phyloP scores from a whole-genome alignment of 37 sponge, comb jelly and placozoan species.

The Geodia barretti region DNA sequence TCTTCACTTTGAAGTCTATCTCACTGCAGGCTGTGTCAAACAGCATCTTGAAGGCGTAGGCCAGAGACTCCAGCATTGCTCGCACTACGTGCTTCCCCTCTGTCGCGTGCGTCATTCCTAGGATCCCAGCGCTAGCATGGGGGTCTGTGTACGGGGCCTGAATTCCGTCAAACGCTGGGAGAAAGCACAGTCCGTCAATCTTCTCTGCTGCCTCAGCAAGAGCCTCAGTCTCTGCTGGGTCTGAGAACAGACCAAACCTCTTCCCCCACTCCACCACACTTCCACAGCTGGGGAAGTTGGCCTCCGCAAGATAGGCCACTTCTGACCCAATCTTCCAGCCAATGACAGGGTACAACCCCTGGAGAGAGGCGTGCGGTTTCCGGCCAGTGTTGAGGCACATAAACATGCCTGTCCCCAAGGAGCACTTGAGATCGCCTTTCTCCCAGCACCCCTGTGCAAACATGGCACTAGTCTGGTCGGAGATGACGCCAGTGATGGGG shows the following conservation, averaged over 20 bases:
- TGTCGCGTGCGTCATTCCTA: conserved; percentile 78
- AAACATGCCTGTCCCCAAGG: conserved; percentile 92
- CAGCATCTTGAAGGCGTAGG: conserved; percentile 69
- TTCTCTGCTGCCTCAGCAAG: conserved; percentile 59
- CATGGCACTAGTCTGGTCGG: conserved; percentile 93
- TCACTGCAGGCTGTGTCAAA: conserved; percentile 37
- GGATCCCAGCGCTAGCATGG: conserved; percentile 50
- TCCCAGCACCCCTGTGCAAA: conserved; percentile 95
- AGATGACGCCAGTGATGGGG: conserved; percentile 72
- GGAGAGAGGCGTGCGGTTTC: conserved; percentile 77
- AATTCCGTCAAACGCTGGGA: conserved; percentile 89
- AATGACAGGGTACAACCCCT: conserved; percentile 86
- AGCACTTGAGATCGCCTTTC: conserved; percentile 81
- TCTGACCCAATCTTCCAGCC: conserved; percentile 92
- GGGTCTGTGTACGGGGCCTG: conserved; percentile 89
- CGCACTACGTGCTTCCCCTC: conserved; percentile 66
- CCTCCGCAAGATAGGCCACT: conserved; percentile 81
- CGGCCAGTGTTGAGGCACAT: conserved; percentile 80
- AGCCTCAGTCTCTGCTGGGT: conserved; percentile 55
- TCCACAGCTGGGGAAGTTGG: conserved; percentile 83
- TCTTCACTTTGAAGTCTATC: conserved; percentile 22
- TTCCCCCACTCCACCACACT: conserved; percentile 93
- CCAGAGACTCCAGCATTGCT: conserved; percentile 85
- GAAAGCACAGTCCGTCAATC: conserved; percentile 77
- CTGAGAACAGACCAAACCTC: conserved; percentile 65